Conservation (phyloP, 2,113 vertebrate species). For the Microcebus ravelobensis region DNA sequence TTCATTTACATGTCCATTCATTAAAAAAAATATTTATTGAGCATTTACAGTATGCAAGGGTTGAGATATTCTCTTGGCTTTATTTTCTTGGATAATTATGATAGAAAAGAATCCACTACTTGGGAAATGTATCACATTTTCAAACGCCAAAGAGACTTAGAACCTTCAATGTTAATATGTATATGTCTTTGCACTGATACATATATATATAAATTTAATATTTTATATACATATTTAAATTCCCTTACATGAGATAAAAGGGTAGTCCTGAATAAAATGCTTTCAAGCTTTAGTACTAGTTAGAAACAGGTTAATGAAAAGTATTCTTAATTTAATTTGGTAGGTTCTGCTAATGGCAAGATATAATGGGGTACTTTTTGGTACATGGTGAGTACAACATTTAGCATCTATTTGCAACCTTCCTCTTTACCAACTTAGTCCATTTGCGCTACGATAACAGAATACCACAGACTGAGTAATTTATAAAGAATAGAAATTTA, state of each 20-base stretch:
- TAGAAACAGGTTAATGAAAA: not conserved
- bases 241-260: not conserved
- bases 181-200: not conserved
- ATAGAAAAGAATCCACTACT: not conserved
- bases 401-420: not conserved
- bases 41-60: not conserved
- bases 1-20: not conserved
- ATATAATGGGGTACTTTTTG: not conserved
- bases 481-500: not conserved
- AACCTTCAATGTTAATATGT: not conserved
- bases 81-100: not conserved
- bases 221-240: not conserved
- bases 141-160: not conserved
- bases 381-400: not conserved
- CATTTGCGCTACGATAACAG: not conserved
- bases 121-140: not conserved
- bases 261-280: not conserved
- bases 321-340: not conserved
- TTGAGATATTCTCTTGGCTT: not conserved
- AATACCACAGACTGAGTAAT: not conserved
- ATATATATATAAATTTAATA: not conserved
- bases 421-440: not conserved
- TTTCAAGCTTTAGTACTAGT: not conserved
- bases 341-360: not conserved
- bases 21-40: not conserved